Evolutionary conservation across 2,113 vertebrate genomes (phyloP).

Genomic region (Strigops habroptila): DNA sequence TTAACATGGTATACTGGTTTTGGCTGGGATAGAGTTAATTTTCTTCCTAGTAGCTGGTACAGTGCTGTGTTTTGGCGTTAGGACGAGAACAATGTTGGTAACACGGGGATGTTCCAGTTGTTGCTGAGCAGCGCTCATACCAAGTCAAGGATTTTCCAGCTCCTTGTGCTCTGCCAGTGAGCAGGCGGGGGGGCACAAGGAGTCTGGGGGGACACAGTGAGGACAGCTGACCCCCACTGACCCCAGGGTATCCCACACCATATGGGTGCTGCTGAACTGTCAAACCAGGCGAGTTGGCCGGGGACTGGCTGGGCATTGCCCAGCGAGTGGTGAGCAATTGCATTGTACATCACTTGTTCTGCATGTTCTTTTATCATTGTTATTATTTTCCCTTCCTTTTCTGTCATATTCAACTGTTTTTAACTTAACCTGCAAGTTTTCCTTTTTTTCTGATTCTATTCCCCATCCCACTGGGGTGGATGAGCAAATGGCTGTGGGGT

Average conservation of each 20-base stretch:
- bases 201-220: not conserved
- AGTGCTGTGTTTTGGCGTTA: not conserved
- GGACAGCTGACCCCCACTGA: not conserved
- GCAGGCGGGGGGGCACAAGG: not conserved
- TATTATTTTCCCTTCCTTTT: not conserved
- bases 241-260: not conserved
- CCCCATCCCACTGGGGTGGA: not conserved
- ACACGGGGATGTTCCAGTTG: not conserved
- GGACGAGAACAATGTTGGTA: not conserved
- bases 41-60: not conserved
- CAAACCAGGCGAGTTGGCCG: not conserved
- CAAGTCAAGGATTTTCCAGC: not conserved
- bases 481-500: not conserved
- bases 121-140: not conserved
- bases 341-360: not conserved
- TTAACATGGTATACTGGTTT: not conserved
- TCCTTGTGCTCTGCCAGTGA: not conserved
- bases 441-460: not conserved
- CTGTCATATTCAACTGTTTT: not conserved
- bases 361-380: not conserved
- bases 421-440: not conserved
- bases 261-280: not conserved
- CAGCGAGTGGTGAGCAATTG: not conserved
- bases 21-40: not conserved
- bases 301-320: not conserved